Conservation (phyloP, 35 echinoderm and acorn worm genomes). For the Heliocidaris tuberculata region DNA sequence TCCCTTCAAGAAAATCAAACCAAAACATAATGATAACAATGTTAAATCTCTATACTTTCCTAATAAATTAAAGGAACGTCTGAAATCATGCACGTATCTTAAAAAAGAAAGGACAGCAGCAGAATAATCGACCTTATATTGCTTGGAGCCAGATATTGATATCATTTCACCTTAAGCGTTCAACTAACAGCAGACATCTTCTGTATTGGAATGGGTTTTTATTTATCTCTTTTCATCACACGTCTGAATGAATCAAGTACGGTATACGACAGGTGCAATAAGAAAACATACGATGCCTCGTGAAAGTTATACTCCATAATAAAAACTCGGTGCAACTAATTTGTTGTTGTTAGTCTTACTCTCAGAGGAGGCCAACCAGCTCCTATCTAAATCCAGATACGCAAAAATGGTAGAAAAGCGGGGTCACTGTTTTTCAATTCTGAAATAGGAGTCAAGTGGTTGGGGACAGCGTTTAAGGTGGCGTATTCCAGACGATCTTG, state of each 20-base stretch:
- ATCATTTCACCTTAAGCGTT: too few relatives aligned
- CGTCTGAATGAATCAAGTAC: not conserved
- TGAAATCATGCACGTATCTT: too few relatives aligned
- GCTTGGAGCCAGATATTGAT: too few relatives aligned
- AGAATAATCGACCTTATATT: too few relatives aligned
- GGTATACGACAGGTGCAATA: not conserved
- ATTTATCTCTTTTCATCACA: not conserved
- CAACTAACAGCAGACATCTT: too few relatives aligned
- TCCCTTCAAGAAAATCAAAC: too few relatives aligned
- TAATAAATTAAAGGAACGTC: too few relatives aligned
- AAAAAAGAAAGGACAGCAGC: too few relatives aligned
- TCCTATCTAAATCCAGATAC: not conserved
- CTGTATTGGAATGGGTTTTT: too few relatives aligned
- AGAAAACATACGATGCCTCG: not conserved
- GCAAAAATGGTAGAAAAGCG: not conserved
- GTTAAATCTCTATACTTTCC: too few relatives aligned
- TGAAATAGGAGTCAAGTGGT: not conserved
- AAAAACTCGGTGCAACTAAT: not conserved
- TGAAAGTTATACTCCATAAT: not conserved
- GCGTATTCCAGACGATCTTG: not conserved
- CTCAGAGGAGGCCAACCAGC: not conserved
- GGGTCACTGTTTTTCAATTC: conserved; percentile 9
- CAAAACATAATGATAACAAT: too few relatives aligned
- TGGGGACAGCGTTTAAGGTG: not conserved
- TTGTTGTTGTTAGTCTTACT: not conserved